Conservation (phyloP, 2,888 invertebrate genomes). For the Drosophila borealis region DNA sequence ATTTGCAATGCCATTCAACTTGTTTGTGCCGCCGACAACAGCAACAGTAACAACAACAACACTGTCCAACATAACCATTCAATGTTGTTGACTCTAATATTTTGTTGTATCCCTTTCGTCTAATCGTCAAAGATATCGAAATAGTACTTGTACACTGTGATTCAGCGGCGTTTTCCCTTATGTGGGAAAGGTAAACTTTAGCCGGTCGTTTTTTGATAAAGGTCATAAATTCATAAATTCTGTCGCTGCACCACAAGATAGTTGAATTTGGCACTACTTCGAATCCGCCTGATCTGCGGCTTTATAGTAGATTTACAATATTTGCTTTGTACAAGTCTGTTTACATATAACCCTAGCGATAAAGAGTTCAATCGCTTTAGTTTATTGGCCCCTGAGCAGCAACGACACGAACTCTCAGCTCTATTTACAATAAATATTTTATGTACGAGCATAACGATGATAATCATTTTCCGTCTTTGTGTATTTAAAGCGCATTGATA, state of each 20-base stretch:
- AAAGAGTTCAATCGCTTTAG: constrained; percentile 78
- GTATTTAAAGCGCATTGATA: constrained; percentile 50
- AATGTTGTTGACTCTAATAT: constrained; percentile 68
- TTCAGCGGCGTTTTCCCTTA: not conserved
- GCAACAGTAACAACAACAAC: constrained; percentile 20
- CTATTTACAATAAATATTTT: constrained; percentile 55
- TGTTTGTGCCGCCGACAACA: constrained; percentile 50
- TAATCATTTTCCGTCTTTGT: constrained; percentile 46
- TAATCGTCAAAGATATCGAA: constrained; percentile 35
- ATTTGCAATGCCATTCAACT: constrained; percentile 73
- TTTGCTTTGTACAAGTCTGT: constrained; percentile 49
- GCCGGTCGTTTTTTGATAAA: constrained; percentile 52
- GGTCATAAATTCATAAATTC: constrained; percentile 61
- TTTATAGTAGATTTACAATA: constrained; percentile 56
- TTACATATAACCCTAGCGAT: constrained; percentile 45
- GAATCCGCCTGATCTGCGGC: constrained; percentile 25
- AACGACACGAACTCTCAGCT: constrained; percentile 6
- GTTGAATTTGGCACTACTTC: constrained; percentile 64
- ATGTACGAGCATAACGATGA: constrained; percentile 47
- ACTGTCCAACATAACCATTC: constrained; percentile 43
- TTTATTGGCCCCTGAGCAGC: constrained; percentile 59
- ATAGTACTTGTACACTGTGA: not conserved
- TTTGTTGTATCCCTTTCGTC: constrained; percentile 44
- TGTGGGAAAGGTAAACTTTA: constrained; percentile 74
- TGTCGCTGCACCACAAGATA: constrained; percentile 8